Percentiles rank a stretch among this genome's conserved stretches.
Evolutionary conservation across 2,113 vertebrate genomes (phyloP).

Genomic region (Chamaea fasciata): DNA sequence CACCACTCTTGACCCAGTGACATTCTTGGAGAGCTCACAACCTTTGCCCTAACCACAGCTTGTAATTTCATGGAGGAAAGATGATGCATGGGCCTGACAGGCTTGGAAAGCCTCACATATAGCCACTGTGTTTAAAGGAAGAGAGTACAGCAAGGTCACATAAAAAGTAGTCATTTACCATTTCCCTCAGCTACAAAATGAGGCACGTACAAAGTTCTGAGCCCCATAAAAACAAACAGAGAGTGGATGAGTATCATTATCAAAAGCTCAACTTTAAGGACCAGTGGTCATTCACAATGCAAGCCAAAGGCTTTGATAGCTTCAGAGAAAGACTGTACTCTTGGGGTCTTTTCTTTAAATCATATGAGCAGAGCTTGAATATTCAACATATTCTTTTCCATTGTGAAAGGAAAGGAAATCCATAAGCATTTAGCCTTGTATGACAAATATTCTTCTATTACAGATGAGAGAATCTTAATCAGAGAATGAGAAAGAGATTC

Average conservation of each 20-base stretch:
- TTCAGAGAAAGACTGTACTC: neutral
- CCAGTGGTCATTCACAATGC: neutral
- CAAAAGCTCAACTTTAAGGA: neutral
- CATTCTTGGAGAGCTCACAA: constrained; percentile 39
- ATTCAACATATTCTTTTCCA: neutral
- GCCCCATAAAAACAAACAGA: neutral
- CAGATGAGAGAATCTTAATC: neutral
- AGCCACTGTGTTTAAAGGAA: constrained; percentile 10
- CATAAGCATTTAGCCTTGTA: neutral
- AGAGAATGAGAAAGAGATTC: neutral
- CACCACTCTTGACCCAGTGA: neutral
- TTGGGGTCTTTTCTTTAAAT: neutral
- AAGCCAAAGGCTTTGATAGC: neutral
- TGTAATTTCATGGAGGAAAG: constrained; percentile 43
- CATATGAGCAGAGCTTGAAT: neutral
- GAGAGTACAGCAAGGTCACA: constrained; percentile 21
- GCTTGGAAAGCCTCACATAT: constrained; percentile 11
- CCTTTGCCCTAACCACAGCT: constrained; percentile 50
- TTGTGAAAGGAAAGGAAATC: neutral
- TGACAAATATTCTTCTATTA: neutral
- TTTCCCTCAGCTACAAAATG: neutral
- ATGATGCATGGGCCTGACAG: neutral
- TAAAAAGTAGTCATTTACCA: neutral
- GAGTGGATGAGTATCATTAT: neutral
- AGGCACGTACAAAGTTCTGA: neutral